Evolutionary conservation across 2,797 vertebrate species (phyloP), one percentile per base, ranked within the genome.

Genomic region (Hippoglossus hippoglossus): DNA sequence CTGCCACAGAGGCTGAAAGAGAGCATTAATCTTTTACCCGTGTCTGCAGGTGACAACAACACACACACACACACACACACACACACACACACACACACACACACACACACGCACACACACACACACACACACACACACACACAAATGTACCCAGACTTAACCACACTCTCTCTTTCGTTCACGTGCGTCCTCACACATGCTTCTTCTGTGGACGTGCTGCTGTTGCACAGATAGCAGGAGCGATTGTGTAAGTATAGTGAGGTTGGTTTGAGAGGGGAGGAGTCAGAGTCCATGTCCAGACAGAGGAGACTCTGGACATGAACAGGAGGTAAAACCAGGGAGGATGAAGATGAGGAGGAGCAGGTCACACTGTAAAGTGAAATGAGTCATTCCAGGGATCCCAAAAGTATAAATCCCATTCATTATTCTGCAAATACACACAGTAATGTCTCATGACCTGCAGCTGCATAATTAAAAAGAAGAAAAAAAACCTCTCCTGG

Each of bases 21-120:
- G 86, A 84, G 87, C 91, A 93, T 94, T 93, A 78, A 92, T 94
- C 92, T 91, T 91, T 86, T 80, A 81, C 66, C 83, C 63, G 74
- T 53, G 80, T 87, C 82, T 91, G 90, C 88, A 91, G 90, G 85
- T 92, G 91, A 93, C 82, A 88, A 85, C 71, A 51, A 39, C 49
- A 39, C 24, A 13, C 21, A 26, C 22, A 22, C 22, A 73, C 47
- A 65, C 66, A 34, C 28, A 24, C 46, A 41, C 72, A 71, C 51
- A 49, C 39, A 52, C 46, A 49, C 44, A 51, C 65, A 52, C 25
- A 19, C 55, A 75, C 51, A 67, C 64, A 31, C 36, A 28, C 46
- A 46, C 24, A 28, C 52, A 47, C 39, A 18, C 54, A 74, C 49
- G 66, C 66, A 36, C 31, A 25, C 47, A 44, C 73, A 71, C 52